Evolutionary conservation across 2,113 vertebrate genomes (phyloP).

Genomic region (Tragulus kanchil): DNA sequence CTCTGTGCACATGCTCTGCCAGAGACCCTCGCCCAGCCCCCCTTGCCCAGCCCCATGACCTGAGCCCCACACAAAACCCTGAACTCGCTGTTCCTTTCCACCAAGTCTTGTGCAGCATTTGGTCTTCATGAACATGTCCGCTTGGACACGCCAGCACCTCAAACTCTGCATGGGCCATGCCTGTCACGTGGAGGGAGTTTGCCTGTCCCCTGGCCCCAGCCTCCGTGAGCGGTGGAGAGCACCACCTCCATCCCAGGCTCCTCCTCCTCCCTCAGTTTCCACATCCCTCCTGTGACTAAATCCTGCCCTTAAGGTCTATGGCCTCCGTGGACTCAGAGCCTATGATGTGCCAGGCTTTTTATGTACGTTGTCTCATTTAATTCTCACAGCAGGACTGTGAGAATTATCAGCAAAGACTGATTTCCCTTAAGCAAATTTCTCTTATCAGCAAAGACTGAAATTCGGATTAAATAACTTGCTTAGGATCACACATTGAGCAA

Average conservation of each 20-base stretch:
- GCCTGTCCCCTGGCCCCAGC: not conserved
- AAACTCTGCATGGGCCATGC: not conserved
- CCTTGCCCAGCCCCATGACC: not conserved
- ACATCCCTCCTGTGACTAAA: not conserved
- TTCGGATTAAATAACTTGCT: not conserved
- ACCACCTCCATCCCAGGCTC: not conserved
- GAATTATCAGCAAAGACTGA: not conserved
- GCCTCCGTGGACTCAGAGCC: not conserved
- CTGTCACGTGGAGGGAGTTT: not conserved
- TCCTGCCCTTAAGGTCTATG: not conserved
- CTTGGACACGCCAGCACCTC: not conserved
- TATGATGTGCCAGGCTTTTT: not conserved
- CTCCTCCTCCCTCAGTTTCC: not conserved
- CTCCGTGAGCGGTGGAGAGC: not conserved
- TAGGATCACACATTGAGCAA: not conserved
- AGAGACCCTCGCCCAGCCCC: not conserved
- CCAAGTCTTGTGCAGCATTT: not conserved
- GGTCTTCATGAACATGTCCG: not conserved
- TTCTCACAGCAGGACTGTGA: not conserved
- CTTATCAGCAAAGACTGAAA: not conserved
- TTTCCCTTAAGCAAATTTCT: no score
- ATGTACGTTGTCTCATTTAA: not conserved
- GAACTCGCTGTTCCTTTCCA: not conserved
- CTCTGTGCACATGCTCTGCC: accelerated
- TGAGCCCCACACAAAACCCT: not conserved